Conservation (phyloP, 2,888 invertebrate species). For the Eupeodes luniger region DNA sequence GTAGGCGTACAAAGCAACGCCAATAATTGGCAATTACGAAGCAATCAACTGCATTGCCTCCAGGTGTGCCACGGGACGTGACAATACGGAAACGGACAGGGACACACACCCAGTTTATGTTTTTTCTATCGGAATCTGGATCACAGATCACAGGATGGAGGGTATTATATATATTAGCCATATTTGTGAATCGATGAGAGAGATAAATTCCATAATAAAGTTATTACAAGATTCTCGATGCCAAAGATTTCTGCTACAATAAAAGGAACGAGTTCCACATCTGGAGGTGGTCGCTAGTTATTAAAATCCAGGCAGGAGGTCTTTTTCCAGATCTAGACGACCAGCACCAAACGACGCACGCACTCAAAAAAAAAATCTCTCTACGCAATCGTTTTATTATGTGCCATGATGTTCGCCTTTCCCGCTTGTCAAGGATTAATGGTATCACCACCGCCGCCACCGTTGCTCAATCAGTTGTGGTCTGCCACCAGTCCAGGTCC, state of each 20-base stretch:
- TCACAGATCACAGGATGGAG: neutral
- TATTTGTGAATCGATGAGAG: constrained; percentile 57
- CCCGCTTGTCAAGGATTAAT: constrained; percentile 64
- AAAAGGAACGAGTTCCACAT: constrained; percentile 55
- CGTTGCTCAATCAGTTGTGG: neutral
- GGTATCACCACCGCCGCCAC: neutral
- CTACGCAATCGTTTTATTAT: constrained; percentile 62
- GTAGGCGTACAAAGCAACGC: constrained; percentile 73
- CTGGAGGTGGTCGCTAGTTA: constrained; percentile 71
- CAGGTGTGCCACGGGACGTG: constrained; percentile 67
- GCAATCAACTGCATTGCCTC: constrained; percentile 69
- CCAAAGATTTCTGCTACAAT: constrained; percentile 24
- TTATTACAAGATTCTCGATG: constrained; percentile 62
- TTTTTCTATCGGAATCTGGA: constrained; percentile 15
- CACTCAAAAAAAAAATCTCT: constrained; percentile 31
- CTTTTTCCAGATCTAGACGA: constrained; percentile 17
- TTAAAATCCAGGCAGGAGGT: constrained; percentile 75
- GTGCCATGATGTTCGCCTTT: constrained; percentile 57
- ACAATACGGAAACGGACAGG: constrained; percentile 67
- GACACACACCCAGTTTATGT: constrained; percentile 45
- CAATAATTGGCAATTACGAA: constrained; percentile 79
- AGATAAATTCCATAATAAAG: constrained; percentile 72
- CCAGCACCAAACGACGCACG: neutral
- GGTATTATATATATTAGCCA: constrained; percentile 24
- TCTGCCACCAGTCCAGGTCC: neutral